phyloP scores from a whole-genome alignment of 2,888 invertebrate genomes.

The Euzophera pinguis region DNA sequence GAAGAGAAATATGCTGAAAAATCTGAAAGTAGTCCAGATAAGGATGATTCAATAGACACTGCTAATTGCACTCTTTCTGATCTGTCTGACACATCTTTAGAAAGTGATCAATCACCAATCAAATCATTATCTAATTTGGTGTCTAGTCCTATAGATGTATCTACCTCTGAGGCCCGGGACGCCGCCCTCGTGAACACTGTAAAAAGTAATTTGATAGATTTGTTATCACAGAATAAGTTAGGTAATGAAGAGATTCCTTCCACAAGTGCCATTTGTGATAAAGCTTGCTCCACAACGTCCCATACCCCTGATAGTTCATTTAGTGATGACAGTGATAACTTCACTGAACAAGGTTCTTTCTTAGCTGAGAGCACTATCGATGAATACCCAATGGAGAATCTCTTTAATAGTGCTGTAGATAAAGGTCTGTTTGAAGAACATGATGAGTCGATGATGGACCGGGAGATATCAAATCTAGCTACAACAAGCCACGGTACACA shows the following conservation, averaged over 20 bases:
- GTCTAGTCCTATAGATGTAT: slow-evolving; percentile 73
- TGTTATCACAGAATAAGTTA: slow-evolving; percentile 60
- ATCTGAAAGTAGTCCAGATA: slow-evolving; percentile 40
- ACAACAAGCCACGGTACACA: slow-evolving; percentile 70
- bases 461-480: slow-evolving; percentile 72
- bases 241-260: slow-evolving; percentile 54
- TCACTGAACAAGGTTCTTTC: slow-evolving; percentile 72
- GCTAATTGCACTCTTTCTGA: slow-evolving; percentile 58
- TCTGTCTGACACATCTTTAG: slow-evolving; percentile 50
- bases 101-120: slow-evolving; percentile 79
- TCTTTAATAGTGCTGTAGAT: slow-evolving; percentile 72
- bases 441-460: slow-evolving; percentile 71
- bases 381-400: slow-evolving; percentile 75
- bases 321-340: slow-evolving; percentile 70
- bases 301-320: slow-evolving; percentile 65
- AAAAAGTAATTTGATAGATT: slow-evolving; percentile 68
- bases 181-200: slow-evolving; percentile 55
- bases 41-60: slow-evolving; percentile 52
- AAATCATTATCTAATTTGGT: slow-evolving; percentile 83
- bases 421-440: slow-evolving; percentile 71
- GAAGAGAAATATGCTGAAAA: slow-evolving; percentile 58
- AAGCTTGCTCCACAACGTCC: slow-evolving; percentile 49
- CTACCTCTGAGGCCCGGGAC: slow-evolving; percentile 46
- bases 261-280: slow-evolving; percentile 53
- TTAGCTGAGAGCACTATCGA: slow-evolving; percentile 72